These are phyloP conservation scores for Syngnathoides biaculeatus DNA, from an alignment of 2,113 vertebrate species.

Conservation along the genomic window DNA sequence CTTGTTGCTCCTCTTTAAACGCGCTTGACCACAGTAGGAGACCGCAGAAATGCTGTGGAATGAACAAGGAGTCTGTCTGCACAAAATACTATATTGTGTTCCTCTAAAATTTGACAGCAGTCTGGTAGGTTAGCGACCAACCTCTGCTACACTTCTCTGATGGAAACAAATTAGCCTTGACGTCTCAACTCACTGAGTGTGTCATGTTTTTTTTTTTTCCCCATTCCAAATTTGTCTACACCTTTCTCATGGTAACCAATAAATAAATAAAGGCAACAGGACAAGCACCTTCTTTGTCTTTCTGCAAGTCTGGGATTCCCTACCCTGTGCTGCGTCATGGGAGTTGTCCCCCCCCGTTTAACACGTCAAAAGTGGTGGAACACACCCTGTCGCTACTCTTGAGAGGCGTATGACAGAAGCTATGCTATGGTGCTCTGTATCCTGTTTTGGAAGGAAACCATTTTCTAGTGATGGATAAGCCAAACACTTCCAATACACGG, in stretches of 20 bases:
- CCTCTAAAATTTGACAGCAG: not conserved
- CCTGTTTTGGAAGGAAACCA: constrained; percentile 50
- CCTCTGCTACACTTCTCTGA: not conserved
- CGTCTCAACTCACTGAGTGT: constrained; percentile 17
- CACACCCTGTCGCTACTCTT: constrained; percentile 20
- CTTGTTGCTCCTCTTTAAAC: not conserved
- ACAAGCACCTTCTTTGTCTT: constrained; percentile 24
- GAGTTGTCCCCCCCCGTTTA: constrained; percentile 42
- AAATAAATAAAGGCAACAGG: constrained; percentile 39
- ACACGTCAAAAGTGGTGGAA: constrained; percentile 42
- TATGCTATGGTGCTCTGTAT: constrained; percentile 1
- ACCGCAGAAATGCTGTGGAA: constrained; percentile 18
- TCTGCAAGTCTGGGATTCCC: constrained; percentile 52
- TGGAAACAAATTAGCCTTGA: constrained; percentile 24
- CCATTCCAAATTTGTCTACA: constrained; percentile 43
- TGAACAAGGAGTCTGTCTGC: constrained; percentile 2
- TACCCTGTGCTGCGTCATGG: constrained; percentile 45
- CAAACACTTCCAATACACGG: constrained; percentile 42
- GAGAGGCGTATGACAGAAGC: not conserved
- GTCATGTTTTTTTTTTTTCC: constrained; percentile 30
- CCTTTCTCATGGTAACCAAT: constrained; percentile 53
- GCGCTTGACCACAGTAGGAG: no score
- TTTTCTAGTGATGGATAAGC: constrained; percentile 35
- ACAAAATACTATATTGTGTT: not conserved
- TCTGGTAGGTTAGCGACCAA: constrained; percentile 13